Conservation (phyloP, 2,113 vertebrate genomes). For the Lasiurus borealis region DNA sequence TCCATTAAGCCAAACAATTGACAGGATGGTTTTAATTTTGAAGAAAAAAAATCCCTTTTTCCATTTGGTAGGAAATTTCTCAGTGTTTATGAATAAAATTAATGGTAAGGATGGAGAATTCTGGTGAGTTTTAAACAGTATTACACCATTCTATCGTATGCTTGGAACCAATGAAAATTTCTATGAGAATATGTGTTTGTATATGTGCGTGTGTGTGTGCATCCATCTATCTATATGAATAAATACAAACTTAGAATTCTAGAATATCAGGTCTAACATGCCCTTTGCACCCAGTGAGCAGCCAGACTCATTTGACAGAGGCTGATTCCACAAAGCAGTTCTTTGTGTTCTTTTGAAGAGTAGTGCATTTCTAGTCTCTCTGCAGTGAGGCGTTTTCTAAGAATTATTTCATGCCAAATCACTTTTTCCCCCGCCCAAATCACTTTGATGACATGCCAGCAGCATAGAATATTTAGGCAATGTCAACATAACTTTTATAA, state of each 20-base stretch:
- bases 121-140: background rate
- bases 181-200: background rate
- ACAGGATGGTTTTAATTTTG: constrained; percentile 16
- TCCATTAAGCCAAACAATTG: background rate
- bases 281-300: background rate
- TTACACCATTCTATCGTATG: background rate
- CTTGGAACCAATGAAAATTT: background rate
- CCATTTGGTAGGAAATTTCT: constrained; percentile 11
- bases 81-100: constrained; percentile 10
- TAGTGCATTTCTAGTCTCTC: background rate
- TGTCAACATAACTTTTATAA: background rate
- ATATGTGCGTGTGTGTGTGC: background rate
- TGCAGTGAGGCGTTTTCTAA: background rate
- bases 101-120: background rate
- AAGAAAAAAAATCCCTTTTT: background rate
- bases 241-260: background rate
- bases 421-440: background rate
- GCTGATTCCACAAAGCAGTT: background rate
- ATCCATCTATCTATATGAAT: background rate
- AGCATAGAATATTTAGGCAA: background rate
- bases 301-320: background rate
- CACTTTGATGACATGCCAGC: background rate
- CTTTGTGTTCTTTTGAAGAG: background rate
- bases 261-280: background rate
- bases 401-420: background rate